Evolutionary conservation across 2,113 vertebrate genomes (phyloP), one percentile per base, ranked within the genome.

Genomic region (Tachycineta bicolor): DNA sequence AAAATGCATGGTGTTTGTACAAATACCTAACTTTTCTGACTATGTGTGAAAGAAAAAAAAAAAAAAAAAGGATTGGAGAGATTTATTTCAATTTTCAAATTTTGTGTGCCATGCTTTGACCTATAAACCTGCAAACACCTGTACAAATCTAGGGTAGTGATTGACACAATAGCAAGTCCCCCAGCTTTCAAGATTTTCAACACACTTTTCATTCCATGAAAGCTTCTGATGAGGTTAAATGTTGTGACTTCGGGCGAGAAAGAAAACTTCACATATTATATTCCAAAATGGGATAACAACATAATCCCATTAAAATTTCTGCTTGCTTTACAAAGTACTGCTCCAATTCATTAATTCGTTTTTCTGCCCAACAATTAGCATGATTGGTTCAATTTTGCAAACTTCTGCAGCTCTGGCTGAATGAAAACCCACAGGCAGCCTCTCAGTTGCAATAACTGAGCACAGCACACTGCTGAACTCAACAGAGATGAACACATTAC

Each of bases 161-260:
- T 1, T 12, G 55, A 6, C 37, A 62, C n/a, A 62, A 33, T 0
- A 44, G 20, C 7, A 37, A 60, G 8, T 12, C 23, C 50, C 11
- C 6, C 39, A 87, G 0, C 20, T 68, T 24, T 62, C 34, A 39
- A 65, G n/a, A 47, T 47, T 70, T 80, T 31, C 41, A 70, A 20
- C 60, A 64, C 5, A 12, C 6, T 37, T 64, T 60, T 70, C 13
- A 21, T 47, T 59, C 33, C 33, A 23, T 44, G 8, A 33, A 88
- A 79, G 20, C 6, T 77, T 44, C 62, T 50, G 18, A 25, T 3
- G 22, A 70, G 4, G 14, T 59, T 62, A 62, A 82, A 77, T 4
- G 1, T 37, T 4, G 1, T 9, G 2, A 29, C 43, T 84, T 41
- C 12, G 1, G 1, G 5, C 18, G 23, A 60, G 17, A 64, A 76